Conservation (phyloP, 2,797 vertebrate genomes). For the Eurystomus glaucurus region DNA sequence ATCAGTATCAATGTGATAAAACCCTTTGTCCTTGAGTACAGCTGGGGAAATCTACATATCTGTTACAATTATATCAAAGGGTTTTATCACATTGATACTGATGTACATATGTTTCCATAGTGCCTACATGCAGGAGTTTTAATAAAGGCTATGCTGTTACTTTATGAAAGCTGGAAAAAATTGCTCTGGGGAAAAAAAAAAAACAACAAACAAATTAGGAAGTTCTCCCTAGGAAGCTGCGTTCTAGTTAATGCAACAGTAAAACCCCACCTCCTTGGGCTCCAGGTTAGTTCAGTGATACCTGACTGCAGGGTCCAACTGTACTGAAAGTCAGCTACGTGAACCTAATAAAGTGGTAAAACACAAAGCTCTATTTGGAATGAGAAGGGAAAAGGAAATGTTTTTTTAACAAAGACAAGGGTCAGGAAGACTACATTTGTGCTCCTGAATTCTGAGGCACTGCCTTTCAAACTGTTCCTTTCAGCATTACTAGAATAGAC, state of each 20-base stretch:
- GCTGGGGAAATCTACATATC: not conserved
- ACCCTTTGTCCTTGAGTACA: not conserved
- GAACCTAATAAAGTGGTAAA: not conserved
- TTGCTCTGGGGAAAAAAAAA: fast-evolving
- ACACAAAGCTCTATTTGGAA: not conserved
- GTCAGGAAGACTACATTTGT: not conserved
- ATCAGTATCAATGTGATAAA: not conserved
- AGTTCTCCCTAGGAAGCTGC: not conserved
- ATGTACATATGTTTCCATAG: not conserved
- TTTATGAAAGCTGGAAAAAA: not conserved
- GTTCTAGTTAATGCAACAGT: not conserved
- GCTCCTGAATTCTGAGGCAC: not conserved
- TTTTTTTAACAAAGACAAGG: not conserved
- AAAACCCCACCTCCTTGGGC: not conserved
- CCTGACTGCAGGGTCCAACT: not conserved
- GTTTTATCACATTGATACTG: not conserved
- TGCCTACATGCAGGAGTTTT: not conserved
- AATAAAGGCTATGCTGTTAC: not conserved
- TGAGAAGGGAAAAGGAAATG: not conserved
- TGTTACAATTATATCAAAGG: not conserved
- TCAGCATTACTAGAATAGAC: not conserved
- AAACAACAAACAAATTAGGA: not conserved
- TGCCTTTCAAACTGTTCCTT: not conserved
- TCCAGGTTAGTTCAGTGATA: not conserved
- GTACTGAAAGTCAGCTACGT: not conserved